Evolutionary conservation across 2,888 invertebrate genomes (phyloP), one percentile per base, ranked within the genome.

Genomic region (Ennomos quercinarius): DNA sequence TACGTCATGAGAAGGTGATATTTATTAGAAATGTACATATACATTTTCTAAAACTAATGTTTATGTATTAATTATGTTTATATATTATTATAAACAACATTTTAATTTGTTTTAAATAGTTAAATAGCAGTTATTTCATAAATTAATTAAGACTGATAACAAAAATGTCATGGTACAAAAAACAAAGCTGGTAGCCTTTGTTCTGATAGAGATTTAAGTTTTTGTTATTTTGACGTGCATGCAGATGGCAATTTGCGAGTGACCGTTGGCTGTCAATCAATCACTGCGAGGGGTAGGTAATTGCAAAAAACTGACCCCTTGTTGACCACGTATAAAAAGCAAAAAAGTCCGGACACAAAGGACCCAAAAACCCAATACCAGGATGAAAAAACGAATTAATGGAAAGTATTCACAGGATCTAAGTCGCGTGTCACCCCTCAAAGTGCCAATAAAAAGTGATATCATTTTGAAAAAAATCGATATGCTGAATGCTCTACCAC

Each of bases 241-340:
- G 74, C 80, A 81, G 78, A 82, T 82, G 80, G 73, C 76, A 86
- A 86, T 85, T 85, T 77, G 78, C 80, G 75, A 89, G 80, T 88
- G 86, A 87, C 90, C 89, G 89, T 89, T 88, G 85, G 72, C 83
- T 88, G 91, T 91, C 91, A 90, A 88, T 91, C 91, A 91, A 87
- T 87, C 81, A 80, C 67, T 68, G 77, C 75, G 67, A 81, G 75
- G 72, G 76, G 75, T 70, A 76, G 75, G 74, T 68, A 73, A 74
- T 75, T 73, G 73, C 73, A 86, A 87, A 87, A 87, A 89, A 85
- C 85, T 91, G 91, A 91, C 91, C 91, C 90, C 88, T 89, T 87
- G 83, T 85, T 91, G 91, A 91, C 91, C 91, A 86, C 76, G 76
- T 68, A 81, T 78, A 86, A 87, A 86, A 78, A 70, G 44, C 8